Evolutionary conservation across 2,797 vertebrate genomes (phyloP).

Genomic region (Cichlasoma orientale): DNA sequence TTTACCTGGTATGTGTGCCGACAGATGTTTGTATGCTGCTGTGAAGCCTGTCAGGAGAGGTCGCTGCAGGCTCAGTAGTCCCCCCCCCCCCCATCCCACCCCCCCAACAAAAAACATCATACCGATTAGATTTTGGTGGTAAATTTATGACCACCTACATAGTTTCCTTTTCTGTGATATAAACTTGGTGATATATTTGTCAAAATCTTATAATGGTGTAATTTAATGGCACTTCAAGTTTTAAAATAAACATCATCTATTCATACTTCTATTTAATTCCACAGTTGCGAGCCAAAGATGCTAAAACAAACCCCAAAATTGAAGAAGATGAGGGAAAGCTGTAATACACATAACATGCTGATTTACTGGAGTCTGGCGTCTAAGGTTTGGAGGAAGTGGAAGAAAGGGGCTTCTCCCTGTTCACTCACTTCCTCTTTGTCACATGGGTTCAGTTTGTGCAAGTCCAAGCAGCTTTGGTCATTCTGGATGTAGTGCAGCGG

Average conservation of each 20-base stretch:
- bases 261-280: neutral
- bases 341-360: neutral
- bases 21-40: constrained; percentile 3
- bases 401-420: neutral
- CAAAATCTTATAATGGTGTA: neutral
- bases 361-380: neutral
- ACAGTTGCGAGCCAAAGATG: neutral
- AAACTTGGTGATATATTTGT: neutral
- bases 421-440: neutral
- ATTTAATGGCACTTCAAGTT: neutral
- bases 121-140: neutral
- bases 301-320: neutral
- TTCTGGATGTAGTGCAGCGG: neutral
- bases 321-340: neutral
- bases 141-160: neutral
- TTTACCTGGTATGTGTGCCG: neutral
- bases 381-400: neutral
- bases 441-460: neutral
- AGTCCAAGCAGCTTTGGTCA: neutral
- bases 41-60: neutral
- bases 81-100: no score
- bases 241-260: neutral
- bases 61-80: neutral
- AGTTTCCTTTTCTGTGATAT: neutral
- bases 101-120: neutral